Conservation (phyloP, 2,113 vertebrate species). For the Oceanodroma tethys region DNA sequence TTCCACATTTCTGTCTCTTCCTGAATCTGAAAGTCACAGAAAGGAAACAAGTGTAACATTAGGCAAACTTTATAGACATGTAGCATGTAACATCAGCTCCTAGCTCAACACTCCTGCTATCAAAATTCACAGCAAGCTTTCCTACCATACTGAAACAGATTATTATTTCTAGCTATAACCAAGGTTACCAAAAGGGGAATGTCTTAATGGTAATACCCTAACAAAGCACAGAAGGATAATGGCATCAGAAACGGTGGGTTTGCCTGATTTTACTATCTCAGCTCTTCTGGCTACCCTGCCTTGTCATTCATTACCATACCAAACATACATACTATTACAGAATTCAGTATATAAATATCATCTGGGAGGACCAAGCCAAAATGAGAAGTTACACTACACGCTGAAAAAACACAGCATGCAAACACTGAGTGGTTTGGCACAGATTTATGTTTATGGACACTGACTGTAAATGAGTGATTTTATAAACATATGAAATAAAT, state of each 20-base stretch:
- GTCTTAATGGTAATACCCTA: background rate
- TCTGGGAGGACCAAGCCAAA: background rate
- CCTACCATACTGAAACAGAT: background rate
- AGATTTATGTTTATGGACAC: background rate
- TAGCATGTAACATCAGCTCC: background rate
- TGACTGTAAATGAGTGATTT: background rate
- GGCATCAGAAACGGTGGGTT: background rate
- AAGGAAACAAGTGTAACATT: background rate
- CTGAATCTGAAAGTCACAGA: conserved; percentile 82
- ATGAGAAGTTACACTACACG: background rate
- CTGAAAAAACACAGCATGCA: background rate
- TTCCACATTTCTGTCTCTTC: conserved; percentile 99
- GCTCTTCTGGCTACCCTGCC: background rate
- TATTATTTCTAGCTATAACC: background rate
- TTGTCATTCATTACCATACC: background rate
- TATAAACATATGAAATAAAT: background rate
- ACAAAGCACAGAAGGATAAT: background rate
- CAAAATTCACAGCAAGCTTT: background rate
- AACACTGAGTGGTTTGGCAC: background rate
- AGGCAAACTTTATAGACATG: background rate
- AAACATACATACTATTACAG: accelerated
- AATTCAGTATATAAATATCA: background rate
- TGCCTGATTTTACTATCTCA: background rate
- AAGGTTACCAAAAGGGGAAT: background rate
- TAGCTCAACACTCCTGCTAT: background rate